Conservation (phyloP, 2,888 invertebrate genomes). For the Diplolepis rosae region DNA sequence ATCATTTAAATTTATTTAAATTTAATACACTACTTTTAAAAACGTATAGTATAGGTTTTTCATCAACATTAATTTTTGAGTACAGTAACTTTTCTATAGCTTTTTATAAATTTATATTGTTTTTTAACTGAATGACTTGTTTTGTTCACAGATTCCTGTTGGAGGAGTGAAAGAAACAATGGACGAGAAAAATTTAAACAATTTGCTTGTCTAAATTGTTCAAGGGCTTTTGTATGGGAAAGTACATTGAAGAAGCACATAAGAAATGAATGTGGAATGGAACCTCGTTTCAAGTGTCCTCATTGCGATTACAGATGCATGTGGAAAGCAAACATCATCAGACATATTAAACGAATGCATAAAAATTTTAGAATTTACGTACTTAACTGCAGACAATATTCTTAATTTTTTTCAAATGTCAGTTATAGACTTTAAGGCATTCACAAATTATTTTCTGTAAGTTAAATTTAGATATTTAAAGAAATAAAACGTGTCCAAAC, state of each 20-base stretch:
- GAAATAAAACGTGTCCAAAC: too few species aligned
- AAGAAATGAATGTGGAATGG: constrained; percentile 76
- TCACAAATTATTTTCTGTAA: too few species aligned
- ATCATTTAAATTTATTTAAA: too few species aligned
- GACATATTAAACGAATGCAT: constrained; percentile 48
- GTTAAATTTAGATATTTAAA: too few species aligned
- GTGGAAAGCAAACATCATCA: constrained; percentile 56
- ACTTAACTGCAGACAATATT: background rate
- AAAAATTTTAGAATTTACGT: constrained; percentile 23
- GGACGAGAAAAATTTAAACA: background rate
- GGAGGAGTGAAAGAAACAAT: background rate
- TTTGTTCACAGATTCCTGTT: constrained; percentile 14
- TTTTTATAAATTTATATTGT: background rate
- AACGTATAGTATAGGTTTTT: too few species aligned
- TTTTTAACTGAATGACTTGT: background rate
- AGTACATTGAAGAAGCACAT: constrained; percentile 68
- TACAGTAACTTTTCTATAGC: background rate
- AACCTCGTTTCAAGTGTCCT: constrained; percentile 61
- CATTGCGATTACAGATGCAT: constrained; percentile 63
- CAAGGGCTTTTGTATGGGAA: constrained; percentile 54
- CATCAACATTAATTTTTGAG: too few species aligned
- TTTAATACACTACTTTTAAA: too few species aligned
- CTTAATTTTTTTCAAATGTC: too few species aligned
- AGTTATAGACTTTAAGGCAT: too few species aligned
- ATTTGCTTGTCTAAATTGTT: constrained; percentile 49